Base-by-base conservation (phyloP, 2,888 invertebrate genomes). In the Bellardia bayeri region DNA sequence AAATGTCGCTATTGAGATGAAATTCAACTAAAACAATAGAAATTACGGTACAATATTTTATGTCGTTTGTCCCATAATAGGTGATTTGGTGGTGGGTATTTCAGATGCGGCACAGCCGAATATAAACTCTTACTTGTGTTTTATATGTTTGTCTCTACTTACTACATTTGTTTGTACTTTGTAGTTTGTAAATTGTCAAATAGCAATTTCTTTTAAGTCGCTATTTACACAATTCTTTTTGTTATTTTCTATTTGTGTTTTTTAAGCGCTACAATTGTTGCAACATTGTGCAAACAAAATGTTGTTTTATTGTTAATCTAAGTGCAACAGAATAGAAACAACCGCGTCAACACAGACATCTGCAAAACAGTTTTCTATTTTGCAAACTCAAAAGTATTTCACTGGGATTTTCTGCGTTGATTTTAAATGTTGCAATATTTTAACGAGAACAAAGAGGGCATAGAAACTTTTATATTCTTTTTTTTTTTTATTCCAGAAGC, bases 151-250 rank as follows among this genome's bases (percentile, higher is more conserved):
- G 3, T 45, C 45, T 45, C 45, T 45, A 13, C 2, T 45, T 13
- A 45, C 13, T 13, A 45, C 2, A 37, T 16, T 5, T 23, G 33
- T 49, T 16, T 37, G 7, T 42, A 23, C 58, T 16, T 56, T 71
- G 51, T 68, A 64, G 30, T 54, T 56, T 63, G 51, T 63, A 63
- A 76, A 78, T 78, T 78, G 78, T 64, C 66, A 78, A 78, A 64
- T 14, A 66, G 58, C 66, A 78, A 56, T 78, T 66, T 51, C 54
- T 42, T 30, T 78, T 54, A 78, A 42, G 40, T 40, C 54, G 33
- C 64, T 76, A 76, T 76, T 76, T 66, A n/a, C 16, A 54, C 64
- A 66, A 64, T 72, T 72, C 42, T n/a, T 66, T 66, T 66, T 66
- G 23, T 66, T 45, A 45, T 30, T 58, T 69, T n/a, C 23, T 51